Conservation (phyloP, 2,888 invertebrate genomes). For the Lasioglossum leucozonium region DNA sequence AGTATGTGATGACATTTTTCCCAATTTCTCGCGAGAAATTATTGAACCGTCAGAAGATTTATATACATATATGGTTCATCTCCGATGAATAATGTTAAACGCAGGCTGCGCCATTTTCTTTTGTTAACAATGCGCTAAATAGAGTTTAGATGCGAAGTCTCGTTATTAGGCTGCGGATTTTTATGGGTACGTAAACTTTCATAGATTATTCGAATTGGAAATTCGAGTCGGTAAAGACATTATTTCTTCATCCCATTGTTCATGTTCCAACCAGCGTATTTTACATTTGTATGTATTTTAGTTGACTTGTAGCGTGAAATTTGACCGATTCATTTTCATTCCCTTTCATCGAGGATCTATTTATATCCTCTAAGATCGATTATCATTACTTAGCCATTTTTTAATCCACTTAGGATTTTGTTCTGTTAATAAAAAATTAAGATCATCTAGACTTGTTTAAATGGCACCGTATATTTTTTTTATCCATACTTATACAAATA, state of each 20-base stretch:
- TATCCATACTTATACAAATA: no score
- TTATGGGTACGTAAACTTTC: not conserved
- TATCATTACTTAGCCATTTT: not conserved
- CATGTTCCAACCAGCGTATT: not conserved
- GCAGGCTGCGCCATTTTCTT: constrained; percentile 18
- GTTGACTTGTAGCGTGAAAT: not conserved
- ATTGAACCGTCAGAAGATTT: not conserved
- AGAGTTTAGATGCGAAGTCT: not conserved
- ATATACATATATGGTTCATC: constrained; percentile 5
- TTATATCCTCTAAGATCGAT: not conserved
- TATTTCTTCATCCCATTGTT: not conserved
- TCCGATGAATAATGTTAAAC: not conserved
- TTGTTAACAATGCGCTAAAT: not conserved
- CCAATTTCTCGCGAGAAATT: not conserved
- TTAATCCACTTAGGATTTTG: no score
- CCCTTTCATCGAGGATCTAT: not conserved
- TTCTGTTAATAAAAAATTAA: no score
- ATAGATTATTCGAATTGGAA: not conserved
- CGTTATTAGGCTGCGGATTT: not conserved
- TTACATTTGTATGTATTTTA: not conserved
- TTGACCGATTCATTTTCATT: not conserved
- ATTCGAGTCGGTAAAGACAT: not conserved
- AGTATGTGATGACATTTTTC: constrained; percentile 57
- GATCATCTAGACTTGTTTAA: no score
- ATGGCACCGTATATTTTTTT: no score